Evolutionary conservation across 2,888 invertebrate genomes (phyloP).

Genomic region (Cyrtodaria siliqua): DNA sequence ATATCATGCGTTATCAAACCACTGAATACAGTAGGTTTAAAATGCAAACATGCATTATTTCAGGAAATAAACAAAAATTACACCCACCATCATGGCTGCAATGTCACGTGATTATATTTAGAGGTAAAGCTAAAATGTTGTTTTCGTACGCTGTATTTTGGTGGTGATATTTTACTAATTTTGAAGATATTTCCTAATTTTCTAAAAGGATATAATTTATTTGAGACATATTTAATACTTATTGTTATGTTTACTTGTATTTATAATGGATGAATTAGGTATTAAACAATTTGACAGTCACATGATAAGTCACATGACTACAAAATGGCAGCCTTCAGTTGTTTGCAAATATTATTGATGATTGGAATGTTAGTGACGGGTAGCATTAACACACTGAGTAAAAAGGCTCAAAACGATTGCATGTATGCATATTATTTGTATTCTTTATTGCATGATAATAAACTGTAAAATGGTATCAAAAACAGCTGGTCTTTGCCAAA

Average conservation of each 20-base stretch:
- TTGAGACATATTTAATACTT: too few species aligned
- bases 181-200: too few species aligned
- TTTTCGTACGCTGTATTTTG: background rate
- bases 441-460: too few species aligned
- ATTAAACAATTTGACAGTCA: too few species aligned
- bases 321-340: constrained; percentile 79
- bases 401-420: constrained; percentile 82
- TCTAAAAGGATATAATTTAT: too few species aligned
- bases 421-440: constrained; percentile 55
- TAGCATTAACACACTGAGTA: constrained; percentile 82
- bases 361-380: constrained; percentile 83
- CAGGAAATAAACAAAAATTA: constrained; percentile 56
- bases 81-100: constrained; percentile 86
- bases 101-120: constrained; percentile 74
- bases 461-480: too few species aligned
- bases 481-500: too few species aligned
- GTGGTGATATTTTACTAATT: too few species aligned
- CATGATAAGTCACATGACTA: constrained; percentile 63
- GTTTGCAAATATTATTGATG: constrained; percentile 77
- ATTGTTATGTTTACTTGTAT: too few species aligned
- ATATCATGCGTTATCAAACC: background rate
- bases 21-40: too few species aligned
- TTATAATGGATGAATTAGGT: too few species aligned
- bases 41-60: background rate
- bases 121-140: constrained; percentile 28